Conservation (phyloP, 2,113 vertebrate genomes). For the Oxygymnocypris stewartii region DNA sequence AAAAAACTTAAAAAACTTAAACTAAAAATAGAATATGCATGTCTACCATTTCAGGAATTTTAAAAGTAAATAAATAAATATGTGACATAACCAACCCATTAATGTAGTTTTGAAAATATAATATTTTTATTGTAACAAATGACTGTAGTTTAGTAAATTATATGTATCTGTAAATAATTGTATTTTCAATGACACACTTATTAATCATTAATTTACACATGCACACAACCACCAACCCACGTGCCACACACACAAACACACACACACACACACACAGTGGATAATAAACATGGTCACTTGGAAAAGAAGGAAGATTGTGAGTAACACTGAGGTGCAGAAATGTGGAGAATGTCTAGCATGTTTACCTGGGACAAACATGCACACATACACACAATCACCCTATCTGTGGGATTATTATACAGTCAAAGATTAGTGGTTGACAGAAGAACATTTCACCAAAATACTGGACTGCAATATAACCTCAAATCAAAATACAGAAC, state of each 20-base stretch:
- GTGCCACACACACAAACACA: slow-evolving; percentile 21
- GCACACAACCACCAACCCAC: slow-evolving; percentile 6
- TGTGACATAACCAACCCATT: neutral
- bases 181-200: neutral
- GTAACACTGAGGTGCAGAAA: slow-evolving; percentile 72
- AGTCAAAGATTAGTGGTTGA: neutral
- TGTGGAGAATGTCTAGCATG: slow-evolving; percentile 73
- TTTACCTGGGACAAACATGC: slow-evolving; percentile 69
- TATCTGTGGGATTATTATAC: neutral
- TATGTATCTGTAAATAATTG: neutral
- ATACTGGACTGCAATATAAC: neutral
- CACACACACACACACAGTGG: slow-evolving; percentile 1
- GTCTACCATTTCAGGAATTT: neutral
- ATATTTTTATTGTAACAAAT: neutral
- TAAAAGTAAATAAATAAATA: neutral
- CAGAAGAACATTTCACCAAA: neutral
- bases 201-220: slow-evolving; percentile 10
- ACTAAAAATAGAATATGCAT: neutral
- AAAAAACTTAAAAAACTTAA: neutral
- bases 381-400: slow-evolving; percentile 37
- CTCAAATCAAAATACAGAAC: neutral
- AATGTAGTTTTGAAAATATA: neutral
- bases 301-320: slow-evolving; percentile 63
- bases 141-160: neutral
- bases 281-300: slow-evolving; percentile 63